Percentiles rank a stretch among this genome's conserved stretches.
phyloP scores from a whole-genome alignment of 2,113 vertebrate genomes.

The Syngnathus floridae region DNA sequence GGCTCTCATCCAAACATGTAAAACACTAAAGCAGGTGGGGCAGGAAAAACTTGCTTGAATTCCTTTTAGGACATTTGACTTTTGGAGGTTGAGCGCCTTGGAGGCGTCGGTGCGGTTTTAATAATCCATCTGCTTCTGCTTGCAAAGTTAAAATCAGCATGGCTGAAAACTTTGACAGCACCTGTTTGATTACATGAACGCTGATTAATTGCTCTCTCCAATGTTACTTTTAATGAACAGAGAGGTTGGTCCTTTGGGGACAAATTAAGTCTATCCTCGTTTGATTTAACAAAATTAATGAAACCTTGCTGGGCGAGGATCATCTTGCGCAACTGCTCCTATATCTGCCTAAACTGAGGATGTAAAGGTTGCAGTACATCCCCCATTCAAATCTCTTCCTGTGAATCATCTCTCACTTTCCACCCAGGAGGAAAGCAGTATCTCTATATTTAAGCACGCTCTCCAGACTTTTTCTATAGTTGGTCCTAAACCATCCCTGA shows the following conservation, averaged over 20 bases:
- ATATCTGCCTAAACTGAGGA: conserved; percentile 35
- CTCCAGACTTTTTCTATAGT: background rate
- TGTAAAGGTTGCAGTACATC: conserved; percentile 26
- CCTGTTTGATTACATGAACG: conserved; percentile 60
- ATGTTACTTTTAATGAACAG: conserved; percentile 71
- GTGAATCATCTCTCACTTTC: background rate
- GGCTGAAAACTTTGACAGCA: conserved; percentile 36
- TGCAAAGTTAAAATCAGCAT: conserved; percentile 8
- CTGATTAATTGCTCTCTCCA: conserved; percentile 72
- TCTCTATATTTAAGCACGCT: background rate
- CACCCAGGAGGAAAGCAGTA: background rate
- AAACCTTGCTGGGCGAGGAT: conserved; percentile 52
- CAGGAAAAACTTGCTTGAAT: no score
- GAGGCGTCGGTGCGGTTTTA: background rate
- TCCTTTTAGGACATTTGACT: no score
- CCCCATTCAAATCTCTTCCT: conserved; percentile 35
- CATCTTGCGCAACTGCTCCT: conserved; percentile 16
- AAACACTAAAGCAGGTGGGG: no score
- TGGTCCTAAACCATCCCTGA: background rate
- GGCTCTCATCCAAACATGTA: no score
- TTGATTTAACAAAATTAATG: conserved; percentile 64
- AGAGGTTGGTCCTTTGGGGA: conserved; percentile 58
- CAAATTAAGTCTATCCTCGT: conserved; percentile 67
- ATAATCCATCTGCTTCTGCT: background rate
- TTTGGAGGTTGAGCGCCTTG: background rate